Evolutionary conservation across 2,113 vertebrate species (phyloP), one percentile per base, ranked within the genome.

Genomic region (Eolophus roseicapilla): DNA sequence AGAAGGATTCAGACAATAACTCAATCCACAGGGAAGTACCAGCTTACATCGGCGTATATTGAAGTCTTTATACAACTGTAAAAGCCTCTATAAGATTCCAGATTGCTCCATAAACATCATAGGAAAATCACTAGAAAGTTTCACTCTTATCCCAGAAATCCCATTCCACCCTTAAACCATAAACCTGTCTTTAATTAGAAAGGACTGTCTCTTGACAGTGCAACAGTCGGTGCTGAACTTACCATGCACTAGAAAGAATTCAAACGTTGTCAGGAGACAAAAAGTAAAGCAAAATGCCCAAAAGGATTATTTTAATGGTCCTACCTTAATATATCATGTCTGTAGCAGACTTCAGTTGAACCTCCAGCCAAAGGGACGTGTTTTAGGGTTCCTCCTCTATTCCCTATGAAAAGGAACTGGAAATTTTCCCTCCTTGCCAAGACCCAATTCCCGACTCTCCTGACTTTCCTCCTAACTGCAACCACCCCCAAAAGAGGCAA

Each of bases 101-200:
- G 20, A 35, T 17, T 78, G 11, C 44, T 46, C 33, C 16, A 17
- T 19, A 67, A 90, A 35, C 10, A 23, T 18, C 21, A 5, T 25
- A 63, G 24, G 29, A 71, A 77, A 86, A 84, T 64, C 64, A 68
- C 83, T 75, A 64, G 65, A 81, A 95, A 92, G 16, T 43, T 75
- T 63, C 35, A 21, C 9, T 86, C 37, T 53, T 69, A 74, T 47
- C 70, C 60, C 60, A 84, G 33, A 92, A 77, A 90, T 73, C 49
- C 23, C 76, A 74, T 67, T 82, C 37, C 46, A 90, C 27, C 70
- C 81, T 76, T 87, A 47, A 95, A 89, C 1, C 64, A 76, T 10
- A 19, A 87, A 91, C 41, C 89, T 77, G 91, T 47, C 87, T 90
- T 91, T 88, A 90, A 85, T 91, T 94, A 90, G 13, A 31, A 77